Percentiles rank a stretch among this genome's conserved stretches.
Conservation (phyloP, 2,113 vertebrate species). For the Philantomba maxwellii region DNA sequence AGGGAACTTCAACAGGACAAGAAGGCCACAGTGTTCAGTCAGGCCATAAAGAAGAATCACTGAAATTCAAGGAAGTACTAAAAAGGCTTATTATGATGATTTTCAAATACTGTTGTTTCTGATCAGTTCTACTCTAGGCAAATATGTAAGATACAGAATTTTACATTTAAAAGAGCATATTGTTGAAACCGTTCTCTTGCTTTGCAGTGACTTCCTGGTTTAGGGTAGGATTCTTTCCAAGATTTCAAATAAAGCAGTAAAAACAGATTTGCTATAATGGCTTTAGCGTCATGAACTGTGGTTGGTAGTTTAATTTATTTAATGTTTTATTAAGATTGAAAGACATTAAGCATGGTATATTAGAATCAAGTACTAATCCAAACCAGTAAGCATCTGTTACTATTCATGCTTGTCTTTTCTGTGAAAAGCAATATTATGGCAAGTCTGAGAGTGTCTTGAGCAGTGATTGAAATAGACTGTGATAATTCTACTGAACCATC, state of each 20-base stretch:
- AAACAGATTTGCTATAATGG: conserved; percentile 31
- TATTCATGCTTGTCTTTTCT: conserved; percentile 25
- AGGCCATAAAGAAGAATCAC: not conserved
- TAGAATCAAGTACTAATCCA: conserved; percentile 43
- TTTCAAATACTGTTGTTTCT: conserved; percentile 4
- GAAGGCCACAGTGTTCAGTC: not conserved
- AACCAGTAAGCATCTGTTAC: conserved; percentile 46
- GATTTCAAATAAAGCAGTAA: conserved; percentile 51
- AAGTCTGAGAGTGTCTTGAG: not conserved
- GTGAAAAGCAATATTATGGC: conserved; percentile 17
- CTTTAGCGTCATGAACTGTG: not conserved
- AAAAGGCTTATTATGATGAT: not conserved
- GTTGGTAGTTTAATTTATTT: conserved; percentile 43
- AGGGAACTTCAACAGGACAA: not conserved
- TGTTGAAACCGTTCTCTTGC: conserved; percentile 25
- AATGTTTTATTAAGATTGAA: conserved; percentile 46
- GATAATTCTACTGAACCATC: not conserved
- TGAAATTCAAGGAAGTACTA: not conserved
- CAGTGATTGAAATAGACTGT: conserved; percentile 20
- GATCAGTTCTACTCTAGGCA: not conserved
- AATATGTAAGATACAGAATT: conserved; percentile 20
- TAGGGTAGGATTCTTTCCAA: not conserved
- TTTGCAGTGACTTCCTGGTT: conserved; percentile 5
- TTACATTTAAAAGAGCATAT: conserved; percentile 1
- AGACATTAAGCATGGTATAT: conserved; percentile 32